Base-by-base conservation (phyloP, 2,113 vertebrate genomes). In the Orcinus orca region DNA sequence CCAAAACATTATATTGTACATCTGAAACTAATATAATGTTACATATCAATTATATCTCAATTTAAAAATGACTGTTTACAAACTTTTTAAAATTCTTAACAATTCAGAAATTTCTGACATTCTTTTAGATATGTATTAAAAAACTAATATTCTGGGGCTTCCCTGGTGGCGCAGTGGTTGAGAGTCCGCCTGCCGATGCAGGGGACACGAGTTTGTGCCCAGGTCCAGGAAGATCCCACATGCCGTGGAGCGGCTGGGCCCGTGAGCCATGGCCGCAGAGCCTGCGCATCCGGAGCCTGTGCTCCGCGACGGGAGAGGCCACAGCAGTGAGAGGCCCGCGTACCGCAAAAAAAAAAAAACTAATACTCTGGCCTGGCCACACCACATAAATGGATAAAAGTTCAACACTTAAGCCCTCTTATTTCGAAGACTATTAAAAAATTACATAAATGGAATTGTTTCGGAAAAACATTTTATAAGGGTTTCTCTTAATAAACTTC, bases 361-460 rank as follows among this genome's bases (percentile, higher is more conserved):
- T 55, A 92, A 81, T 53, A 76, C 76, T 88, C 29, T 36, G 14
- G 18, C 14, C 29, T 36, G 14, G 18, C 14, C 31, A 25, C 8
- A 55, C 5, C 15, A 86, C 10, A 85, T 6, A 92, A 33, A 92
- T 53, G 71, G 65, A 77, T 68, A 55, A 83, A 94, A 89, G 77
- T 63, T 68, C 15, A 53, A 68, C 1, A 76, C 25, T 83, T 60
- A 96, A 84, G 21, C 5, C 33, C 36, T 71, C 92, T 63, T 70
- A 58, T 80, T 73, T 84, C 26, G 73, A 84, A 33, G 89, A 25
- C 20, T 89, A 89, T 20, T 93, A n/a, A 94, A 89, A 93, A 88
- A 74, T 67, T 80, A 91, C 68, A 29, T 73, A 58, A n/a, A 79
- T 44, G n/a, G 38, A 92, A 62, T 29, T 94, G 41, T 65, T 87